Evolutionary conservation across 2,113 vertebrate species (phyloP), one percentile per base, ranked within the genome.

Genomic region (Atherinomorus stipes): DNA sequence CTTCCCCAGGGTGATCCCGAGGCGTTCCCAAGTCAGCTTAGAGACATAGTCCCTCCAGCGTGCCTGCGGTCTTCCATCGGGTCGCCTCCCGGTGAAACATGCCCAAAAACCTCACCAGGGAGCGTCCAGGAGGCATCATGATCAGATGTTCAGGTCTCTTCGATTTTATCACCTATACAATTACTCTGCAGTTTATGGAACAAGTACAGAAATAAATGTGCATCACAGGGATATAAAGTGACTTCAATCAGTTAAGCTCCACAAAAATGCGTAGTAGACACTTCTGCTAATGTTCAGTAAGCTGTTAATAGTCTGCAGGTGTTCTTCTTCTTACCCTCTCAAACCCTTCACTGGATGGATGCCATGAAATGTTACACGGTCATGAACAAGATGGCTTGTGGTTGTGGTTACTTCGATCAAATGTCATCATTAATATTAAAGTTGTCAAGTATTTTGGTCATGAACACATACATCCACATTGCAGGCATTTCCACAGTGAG

Each of bases 291-390:
- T 66, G 72, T 71, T 65, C 21, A 44, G 22, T 45, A 66, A 49
- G 21, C 37, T n/a, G 40, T 69, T 75, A 81, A 83, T 75, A 75
- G 79, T 26, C 28, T 80, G 64, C 79, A 81, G 86, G 61, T 84
- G 63, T 54, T 76, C 26, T 26, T 52, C 3, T 45, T 42, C 31
- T 34, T 34, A 34, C 26, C 7, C 18, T 21, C 11, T 7, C 11
- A 4, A 61, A 40, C 13, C 34, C 58, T 5, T 69, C 21, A 59
- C 52, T 70, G 38, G 21, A 66, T 57, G 19, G 22, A 73, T 25
- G 64, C 45, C 6, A 2, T 7, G 60, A 9, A 56, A 34, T 50
- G 16, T 60, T 59, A 28, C 22, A 1, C 16, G 58, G 26, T 4
- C 21, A 19, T 38, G 0, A 6, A 16, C 23, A 28, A 51, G 37